Evolutionary conservation across 2,888 invertebrate species (phyloP).

Genomic region (Patella depressa): DNA sequence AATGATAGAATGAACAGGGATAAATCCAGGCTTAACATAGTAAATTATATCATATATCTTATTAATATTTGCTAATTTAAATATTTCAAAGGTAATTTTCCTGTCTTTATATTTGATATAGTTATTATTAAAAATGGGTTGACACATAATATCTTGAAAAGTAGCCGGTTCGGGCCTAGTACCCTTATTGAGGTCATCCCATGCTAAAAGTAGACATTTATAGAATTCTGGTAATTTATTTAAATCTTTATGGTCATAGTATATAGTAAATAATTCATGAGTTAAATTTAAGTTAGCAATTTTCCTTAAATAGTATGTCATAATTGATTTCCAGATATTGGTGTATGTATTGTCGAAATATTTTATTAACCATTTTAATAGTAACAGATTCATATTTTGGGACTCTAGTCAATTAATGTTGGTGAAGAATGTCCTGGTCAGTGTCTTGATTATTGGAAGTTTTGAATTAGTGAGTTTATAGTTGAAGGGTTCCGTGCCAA

Average conservation of each 20-base stretch:
- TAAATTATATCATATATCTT: background rate
- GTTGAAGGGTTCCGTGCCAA: no score
- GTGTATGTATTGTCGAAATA: background rate
- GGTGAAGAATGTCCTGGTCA: no score
- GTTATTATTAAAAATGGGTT: background rate
- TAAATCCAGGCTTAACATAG: background rate
- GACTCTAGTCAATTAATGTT: no score
- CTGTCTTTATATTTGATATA: background rate
- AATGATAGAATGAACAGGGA: background rate
- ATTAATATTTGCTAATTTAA: background rate
- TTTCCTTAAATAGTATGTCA: background rate
- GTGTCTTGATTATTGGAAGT: no score
- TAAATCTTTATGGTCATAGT: background rate
- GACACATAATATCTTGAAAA: background rate
- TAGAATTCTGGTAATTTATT: background rate
- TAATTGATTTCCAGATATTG: background rate
- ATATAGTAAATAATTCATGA: background rate
- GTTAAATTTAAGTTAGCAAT: background rate
- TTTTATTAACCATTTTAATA: background rate
- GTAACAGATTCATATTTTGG: background rate
- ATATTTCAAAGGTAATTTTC: background rate
- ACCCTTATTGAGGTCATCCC: background rate
- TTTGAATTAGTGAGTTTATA: no score
- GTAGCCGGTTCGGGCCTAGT: background rate
- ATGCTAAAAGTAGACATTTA: background rate